Evolutionary conservation across 2,888 invertebrate genomes (phyloP).

Genomic region (Andrena fulva): DNA sequence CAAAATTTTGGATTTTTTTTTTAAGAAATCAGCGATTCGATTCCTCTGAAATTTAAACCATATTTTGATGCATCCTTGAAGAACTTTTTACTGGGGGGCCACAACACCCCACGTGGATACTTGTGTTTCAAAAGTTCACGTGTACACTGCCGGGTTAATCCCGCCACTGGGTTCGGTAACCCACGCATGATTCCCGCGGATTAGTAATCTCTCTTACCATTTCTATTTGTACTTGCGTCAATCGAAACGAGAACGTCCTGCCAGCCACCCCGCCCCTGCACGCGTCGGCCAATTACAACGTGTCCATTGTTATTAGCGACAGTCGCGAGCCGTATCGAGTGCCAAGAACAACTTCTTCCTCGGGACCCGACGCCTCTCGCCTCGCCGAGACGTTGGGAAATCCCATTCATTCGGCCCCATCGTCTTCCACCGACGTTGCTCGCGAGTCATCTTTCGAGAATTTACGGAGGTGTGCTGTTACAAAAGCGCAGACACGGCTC

Average conservation of each 20-base stretch:
- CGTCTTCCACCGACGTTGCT: conserved; percentile 19
- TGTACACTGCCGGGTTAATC: no score
- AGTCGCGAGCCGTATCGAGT: conserved; percentile 51
- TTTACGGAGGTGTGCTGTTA: conserved; percentile 61
- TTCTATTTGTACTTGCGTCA: not conserved
- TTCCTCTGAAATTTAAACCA: no score
- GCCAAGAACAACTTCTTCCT: conserved; percentile 49
- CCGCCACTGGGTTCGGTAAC: no score
- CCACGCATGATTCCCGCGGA: no score
- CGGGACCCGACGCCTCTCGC: conserved; percentile 40
- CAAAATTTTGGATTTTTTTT: no score
- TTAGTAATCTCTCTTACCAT: no score
- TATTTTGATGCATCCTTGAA: no score
- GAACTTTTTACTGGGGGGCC: no score
- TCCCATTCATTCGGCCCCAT: conserved; percentile 53
- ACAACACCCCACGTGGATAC: no score
- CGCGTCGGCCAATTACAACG: conserved; percentile 15
- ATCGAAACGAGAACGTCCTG: conserved; percentile 4
- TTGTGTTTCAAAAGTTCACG: no score
- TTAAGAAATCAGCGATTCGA: no score
- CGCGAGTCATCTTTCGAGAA: conserved; percentile 66
- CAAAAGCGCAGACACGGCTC: conserved; percentile 26
- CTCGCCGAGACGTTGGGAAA: conserved; percentile 48
- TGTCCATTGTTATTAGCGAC: conserved; percentile 62
- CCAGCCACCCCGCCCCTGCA: not conserved